phyloP scores from a whole-genome alignment of 2,888 invertebrate species.

The Thyatira batis region DNA sequence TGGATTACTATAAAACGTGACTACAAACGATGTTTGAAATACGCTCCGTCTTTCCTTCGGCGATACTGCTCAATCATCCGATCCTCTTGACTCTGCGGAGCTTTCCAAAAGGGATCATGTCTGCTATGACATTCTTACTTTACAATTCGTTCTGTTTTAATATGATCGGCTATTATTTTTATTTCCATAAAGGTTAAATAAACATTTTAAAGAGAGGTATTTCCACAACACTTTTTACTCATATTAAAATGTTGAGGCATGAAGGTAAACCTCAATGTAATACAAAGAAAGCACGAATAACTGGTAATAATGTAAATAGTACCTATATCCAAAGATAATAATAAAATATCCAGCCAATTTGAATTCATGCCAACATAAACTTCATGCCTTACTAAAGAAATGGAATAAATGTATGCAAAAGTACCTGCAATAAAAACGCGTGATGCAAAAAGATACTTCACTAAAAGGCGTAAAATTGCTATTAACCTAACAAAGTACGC shows the following conservation, averaged over 20 bases:
- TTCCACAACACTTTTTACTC: too few species aligned
- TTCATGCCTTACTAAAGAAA: not conserved
- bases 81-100: conserved; percentile 14
- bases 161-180: not conserved
- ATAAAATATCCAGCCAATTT: not conserved
- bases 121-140: not conserved
- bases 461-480: conserved; percentile 8
- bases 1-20: conserved; percentile 50
- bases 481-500: conserved; percentile 25
- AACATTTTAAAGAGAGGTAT: too few species aligned
- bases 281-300: too few species aligned
- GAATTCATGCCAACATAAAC: not conserved
- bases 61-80: conserved; percentile 24
- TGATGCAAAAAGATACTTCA: conserved; percentile 5
- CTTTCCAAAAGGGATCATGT: conserved; percentile 3
- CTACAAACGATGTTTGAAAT: conserved; percentile 37
- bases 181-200: too few species aligned
- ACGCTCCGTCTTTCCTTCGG: conserved; percentile 15
- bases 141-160: not conserved
- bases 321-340: not conserved
- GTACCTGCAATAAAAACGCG: conserved; percentile 2
- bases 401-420: not conserved
- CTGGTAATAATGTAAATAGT: too few species aligned
- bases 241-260: too few species aligned
- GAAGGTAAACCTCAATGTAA: too few species aligned